Evolutionary conservation across 2,113 vertebrate species (phyloP), one percentile per base, ranked within the genome.

Genomic region (Myodes glareolus): DNA sequence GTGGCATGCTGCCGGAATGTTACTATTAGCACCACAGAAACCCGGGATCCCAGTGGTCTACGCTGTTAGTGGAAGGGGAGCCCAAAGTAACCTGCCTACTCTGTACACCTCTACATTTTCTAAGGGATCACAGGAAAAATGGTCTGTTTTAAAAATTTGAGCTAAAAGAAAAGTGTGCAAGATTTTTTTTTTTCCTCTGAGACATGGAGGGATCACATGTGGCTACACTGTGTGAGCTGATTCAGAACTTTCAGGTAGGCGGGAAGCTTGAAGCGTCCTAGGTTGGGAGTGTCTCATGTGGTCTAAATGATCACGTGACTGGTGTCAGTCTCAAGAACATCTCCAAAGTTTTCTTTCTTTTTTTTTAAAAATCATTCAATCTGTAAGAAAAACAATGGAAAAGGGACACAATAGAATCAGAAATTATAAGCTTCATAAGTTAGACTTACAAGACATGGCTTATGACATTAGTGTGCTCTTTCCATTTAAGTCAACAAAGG

Each of bases 401-500:
- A 84, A 13, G 80, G 78, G 29, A 92, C 85, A 91, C 1, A 88
- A 61, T 61, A 78, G n/a, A 92, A 86, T 16, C 80, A 87, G 19
- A 78, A 87, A 16, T 65, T 42, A 94, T 39, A 68, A 16, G 77
- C 4, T 84, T 94, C 12, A 82, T 73, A 80, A 94, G 4, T 65
- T 90, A 65, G 7, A 52, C 58, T 70, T 95, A 55, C 63, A 84
- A 68, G 42, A 50, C 10, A 92, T 68, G 36, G 17, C 61, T 13
- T 76, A 4, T 91, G 47, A 72, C 75, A 84, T 89, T 88, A 52
- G 4, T 87, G 17, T 68, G 21, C 78, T 68, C 89, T 47, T 33
- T 76, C 68, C 82, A 7, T 72, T 91, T 81, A 65, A 95, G 81
- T 75, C 72, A 87, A 82, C 84, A 77, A 87, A 89, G 88, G 10